Evolutionary conservation across 2,113 vertebrate genomes (phyloP).

Genomic region (Scortum barcoo): DNA sequence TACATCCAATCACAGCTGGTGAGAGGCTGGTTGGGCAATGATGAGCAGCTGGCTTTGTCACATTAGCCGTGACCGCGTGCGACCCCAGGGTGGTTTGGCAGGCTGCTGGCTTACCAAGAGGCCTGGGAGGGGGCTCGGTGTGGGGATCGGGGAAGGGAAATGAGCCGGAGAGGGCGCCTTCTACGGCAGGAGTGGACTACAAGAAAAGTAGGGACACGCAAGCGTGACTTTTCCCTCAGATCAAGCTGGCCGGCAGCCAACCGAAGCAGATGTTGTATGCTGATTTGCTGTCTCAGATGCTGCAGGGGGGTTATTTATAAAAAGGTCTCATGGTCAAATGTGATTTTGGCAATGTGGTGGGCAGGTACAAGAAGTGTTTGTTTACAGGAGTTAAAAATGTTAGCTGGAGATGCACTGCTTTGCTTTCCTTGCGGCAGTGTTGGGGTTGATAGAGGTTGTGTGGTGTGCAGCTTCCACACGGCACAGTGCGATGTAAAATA

Average conservation of each 20-base stretch:
- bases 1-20: constrained; percentile 77
- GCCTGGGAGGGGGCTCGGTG: constrained; percentile 10
- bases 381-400: constrained; percentile 28
- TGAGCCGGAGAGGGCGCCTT: constrained; percentile 47
- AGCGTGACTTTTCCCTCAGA: background rate
- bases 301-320: constrained; percentile 47
- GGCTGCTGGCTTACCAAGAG: constrained; percentile 43
- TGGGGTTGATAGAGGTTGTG: constrained; percentile 6
- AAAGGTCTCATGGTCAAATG: constrained; percentile 56
- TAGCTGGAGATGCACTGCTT: constrained; percentile 9
- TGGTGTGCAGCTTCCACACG: background rate
- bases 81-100: constrained; percentile 65
- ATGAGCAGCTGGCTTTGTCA: constrained; percentile 79
- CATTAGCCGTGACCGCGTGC: constrained; percentile 58
- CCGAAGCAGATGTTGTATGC: constrained; percentile 68
- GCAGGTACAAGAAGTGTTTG: constrained; percentile 45
- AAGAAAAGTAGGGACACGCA: constrained; percentile 13
- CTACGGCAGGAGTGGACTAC: constrained; percentile 46
- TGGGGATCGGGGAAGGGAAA: constrained; percentile 47
- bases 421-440: constrained; percentile 6
- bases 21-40: constrained; percentile 49
- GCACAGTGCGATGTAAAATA: background rate
- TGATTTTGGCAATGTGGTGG: constrained; percentile 32
- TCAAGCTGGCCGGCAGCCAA: constrained; percentile 38
- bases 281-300: constrained; percentile 50